Evolutionary conservation across 2,797 vertebrate species (phyloP).

Genomic region (Lepidocolaptes lacrymiger): DNA sequence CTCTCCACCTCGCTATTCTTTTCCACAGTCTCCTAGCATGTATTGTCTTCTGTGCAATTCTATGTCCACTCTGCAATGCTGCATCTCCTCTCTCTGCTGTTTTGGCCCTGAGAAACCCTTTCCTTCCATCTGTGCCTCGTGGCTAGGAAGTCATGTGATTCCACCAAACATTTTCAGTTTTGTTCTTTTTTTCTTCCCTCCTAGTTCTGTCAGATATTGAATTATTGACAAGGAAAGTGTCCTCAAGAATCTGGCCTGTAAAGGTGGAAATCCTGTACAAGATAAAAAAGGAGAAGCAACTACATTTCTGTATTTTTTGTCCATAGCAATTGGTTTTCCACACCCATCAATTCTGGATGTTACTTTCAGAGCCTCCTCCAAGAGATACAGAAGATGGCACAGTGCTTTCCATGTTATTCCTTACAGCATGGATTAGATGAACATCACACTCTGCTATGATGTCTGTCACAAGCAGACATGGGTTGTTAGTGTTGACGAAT

Average conservation of each 20-base stretch:
- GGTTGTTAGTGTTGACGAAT: background rate
- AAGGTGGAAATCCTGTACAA: background rate
- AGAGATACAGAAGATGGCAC: background rate
- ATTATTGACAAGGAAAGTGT: background rate
- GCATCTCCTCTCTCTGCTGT: background rate
- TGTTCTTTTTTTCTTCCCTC: background rate
- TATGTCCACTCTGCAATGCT: background rate
- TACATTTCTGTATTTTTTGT: background rate
- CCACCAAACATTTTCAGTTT: background rate
- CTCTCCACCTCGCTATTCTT: background rate
- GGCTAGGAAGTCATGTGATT: background rate
- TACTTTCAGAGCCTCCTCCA: background rate
- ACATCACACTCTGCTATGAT: background rate
- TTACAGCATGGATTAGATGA: background rate
- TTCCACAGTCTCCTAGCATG: background rate
- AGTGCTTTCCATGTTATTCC: background rate
- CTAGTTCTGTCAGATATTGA: background rate
- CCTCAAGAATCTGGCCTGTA: background rate
- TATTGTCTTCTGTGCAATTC: background rate
- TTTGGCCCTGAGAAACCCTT: background rate
- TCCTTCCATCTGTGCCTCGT: background rate
- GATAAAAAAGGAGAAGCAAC: background rate
- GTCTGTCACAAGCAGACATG: background rate
- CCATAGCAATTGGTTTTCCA: background rate
- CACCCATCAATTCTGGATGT: background rate